phyloP scores from a whole-genome alignment of 1,140 invertebrate species.

The Hirudo medicinalis region DNA sequence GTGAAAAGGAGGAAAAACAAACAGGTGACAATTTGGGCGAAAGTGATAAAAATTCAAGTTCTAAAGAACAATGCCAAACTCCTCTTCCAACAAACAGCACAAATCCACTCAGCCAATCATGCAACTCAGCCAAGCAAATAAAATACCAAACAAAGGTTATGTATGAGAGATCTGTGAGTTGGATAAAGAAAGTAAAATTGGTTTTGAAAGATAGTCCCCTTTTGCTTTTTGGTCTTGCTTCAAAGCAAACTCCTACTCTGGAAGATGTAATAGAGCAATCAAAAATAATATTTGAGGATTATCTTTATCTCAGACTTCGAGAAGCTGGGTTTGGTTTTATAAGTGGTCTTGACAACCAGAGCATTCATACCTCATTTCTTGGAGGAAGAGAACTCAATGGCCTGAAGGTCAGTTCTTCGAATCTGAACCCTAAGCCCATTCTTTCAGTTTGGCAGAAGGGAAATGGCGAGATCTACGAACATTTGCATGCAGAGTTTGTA shows the following conservation, averaged over 20 bases:
- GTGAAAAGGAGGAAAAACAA: too few species aligned
- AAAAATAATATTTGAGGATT: conserved; percentile 9
- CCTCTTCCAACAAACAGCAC: too few species aligned
- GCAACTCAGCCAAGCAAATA: too few species aligned
- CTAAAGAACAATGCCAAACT: too few species aligned
- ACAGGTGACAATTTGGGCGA: too few species aligned
- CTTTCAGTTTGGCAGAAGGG: neutral
- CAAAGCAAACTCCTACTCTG: neutral
- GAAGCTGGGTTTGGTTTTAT: conserved; percentile 1
- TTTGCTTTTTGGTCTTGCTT: conserved; percentile 1
- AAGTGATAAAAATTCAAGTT: too few species aligned
- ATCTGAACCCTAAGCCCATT: neutral
- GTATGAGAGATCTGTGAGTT: too few species aligned
- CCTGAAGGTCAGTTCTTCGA: neutral
- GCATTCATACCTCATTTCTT: conserved; percentile 4
- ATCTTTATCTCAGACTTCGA: neutral
- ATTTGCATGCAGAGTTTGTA: neutral
- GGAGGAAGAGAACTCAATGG: conserved; percentile 1
- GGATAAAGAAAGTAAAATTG: neutral
- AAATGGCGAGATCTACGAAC: neutral
- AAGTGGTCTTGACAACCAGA: neutral
- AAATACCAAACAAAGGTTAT: too few species aligned
- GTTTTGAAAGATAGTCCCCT: neutral
- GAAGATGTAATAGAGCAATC: neutral
- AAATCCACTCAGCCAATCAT: too few species aligned